Conservation (phyloP, 2,797 vertebrate species). For the Melanotaenia nigrans region DNA sequence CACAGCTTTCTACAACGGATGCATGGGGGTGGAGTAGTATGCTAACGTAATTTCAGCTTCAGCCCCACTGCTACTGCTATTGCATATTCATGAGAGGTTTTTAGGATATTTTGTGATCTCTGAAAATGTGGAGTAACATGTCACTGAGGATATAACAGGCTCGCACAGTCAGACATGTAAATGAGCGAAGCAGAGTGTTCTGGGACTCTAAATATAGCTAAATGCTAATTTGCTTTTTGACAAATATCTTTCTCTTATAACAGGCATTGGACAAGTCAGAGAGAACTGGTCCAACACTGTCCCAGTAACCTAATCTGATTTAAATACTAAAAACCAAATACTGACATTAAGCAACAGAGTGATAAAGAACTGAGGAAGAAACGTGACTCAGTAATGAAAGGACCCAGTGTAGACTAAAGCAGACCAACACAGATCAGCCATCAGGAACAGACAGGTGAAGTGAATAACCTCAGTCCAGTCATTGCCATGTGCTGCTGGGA, state of each 20-base stretch:
- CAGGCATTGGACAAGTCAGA: no score
- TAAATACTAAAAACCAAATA: no score
- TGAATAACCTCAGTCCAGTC: neutral
- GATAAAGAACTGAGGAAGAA: no score
- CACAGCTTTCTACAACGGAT: conserved; percentile 30
- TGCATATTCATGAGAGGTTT: conserved; percentile 55
- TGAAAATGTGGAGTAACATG: conserved; percentile 43
- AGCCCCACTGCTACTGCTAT: conserved; percentile 35
- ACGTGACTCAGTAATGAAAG: no score
- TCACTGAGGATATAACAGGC: conserved; percentile 24
- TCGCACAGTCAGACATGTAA: conserved; percentile 24
- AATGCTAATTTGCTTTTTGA: no score
- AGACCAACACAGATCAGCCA: neutral
- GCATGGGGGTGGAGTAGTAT: conserved; percentile 16
- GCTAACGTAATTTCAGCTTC: conserved; percentile 56
- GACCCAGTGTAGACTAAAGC: neutral
- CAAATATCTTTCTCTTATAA: neutral
- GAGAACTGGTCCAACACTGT: no score
- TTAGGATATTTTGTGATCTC: conserved; percentile 49
- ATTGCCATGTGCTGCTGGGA: neutral
- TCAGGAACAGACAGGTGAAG: neutral
- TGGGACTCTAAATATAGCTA: neutral
- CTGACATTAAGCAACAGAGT: no score
- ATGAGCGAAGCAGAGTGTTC: conserved; percentile 2
- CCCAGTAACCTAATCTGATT: no score